Evolutionary conservation across 2,113 vertebrate species (phyloP).

Genomic region (Apeltes quadracus): DNA sequence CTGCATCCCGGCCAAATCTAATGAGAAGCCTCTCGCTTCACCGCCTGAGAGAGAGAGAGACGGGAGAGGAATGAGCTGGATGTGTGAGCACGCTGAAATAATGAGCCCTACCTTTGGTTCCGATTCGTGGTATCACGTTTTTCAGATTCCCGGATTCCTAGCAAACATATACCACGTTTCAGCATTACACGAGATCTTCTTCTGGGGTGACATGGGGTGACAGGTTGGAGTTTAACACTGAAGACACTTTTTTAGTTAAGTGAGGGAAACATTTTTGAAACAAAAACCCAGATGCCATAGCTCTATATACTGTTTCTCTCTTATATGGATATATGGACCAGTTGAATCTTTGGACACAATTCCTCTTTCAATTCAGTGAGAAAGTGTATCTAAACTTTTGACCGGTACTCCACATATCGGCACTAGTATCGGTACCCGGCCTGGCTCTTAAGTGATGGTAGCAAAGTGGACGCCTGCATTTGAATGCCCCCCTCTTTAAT

Average conservation of each 20-base stretch:
- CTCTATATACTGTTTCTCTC: too few species aligned
- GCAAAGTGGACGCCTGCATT: not conserved
- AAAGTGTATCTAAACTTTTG: too few species aligned
- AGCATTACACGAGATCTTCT: too few species aligned
- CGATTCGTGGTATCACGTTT: too few species aligned
- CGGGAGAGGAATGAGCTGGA: slow-evolving; percentile 20
- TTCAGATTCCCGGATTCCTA: too few species aligned
- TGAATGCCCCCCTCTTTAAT: not conserved
- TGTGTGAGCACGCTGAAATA: slow-evolving; percentile 5
- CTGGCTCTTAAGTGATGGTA: not conserved
- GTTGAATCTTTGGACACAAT: too few species aligned
- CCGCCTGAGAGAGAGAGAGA: slow-evolving; percentile 3
- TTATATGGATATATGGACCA: too few species aligned
- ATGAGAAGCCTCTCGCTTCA: slow-evolving; percentile 52
- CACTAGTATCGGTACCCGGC: not conserved
- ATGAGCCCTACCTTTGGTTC: not conserved
- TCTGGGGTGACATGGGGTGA: too few species aligned
- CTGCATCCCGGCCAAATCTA: slow-evolving; percentile 56
- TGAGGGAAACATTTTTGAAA: too few species aligned
- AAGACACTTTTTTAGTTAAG: not conserved
- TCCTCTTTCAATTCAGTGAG: too few species aligned
- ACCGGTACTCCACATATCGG: not conserved
- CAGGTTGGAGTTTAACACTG: not conserved
- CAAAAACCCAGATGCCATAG: not conserved
- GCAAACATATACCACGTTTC: too few species aligned